Evolutionary conservation across 2,113 vertebrate genomes (phyloP).

Genomic region (Oceanites oceanicus): DNA sequence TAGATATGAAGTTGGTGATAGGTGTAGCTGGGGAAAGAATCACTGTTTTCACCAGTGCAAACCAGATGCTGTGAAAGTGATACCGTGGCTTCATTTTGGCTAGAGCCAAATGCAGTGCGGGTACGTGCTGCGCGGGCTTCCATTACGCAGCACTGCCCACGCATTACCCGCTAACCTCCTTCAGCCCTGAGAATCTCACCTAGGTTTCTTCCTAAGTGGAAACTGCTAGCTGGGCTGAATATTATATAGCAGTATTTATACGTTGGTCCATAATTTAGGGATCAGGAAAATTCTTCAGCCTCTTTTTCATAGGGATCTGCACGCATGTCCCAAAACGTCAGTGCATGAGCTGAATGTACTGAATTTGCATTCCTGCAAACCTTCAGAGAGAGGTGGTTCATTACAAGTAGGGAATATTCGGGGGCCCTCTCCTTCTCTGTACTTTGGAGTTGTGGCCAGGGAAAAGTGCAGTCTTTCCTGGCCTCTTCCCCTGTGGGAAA

Average conservation of each 20-base stretch:
- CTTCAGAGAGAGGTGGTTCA: not conserved
- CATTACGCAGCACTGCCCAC: not conserved
- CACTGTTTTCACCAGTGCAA: not conserved
- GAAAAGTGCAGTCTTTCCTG: not conserved
- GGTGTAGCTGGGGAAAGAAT: not conserved
- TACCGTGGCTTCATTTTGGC: not conserved
- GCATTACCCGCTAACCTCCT: not conserved
- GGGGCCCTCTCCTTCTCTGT: not conserved
- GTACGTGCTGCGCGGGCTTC: not conserved
- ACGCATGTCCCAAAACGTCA: not conserved
- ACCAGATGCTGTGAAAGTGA: not conserved
- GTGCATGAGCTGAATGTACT: not conserved
- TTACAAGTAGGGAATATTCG: not conserved
- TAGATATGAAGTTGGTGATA: not conserved
- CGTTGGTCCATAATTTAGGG: not conserved
- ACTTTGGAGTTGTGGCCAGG: not conserved
- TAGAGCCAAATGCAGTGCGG: not conserved
- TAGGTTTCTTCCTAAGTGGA: not conserved
- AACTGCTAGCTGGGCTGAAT: not conserved
- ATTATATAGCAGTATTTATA: not conserved
- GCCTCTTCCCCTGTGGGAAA: not conserved
- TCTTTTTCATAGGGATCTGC: not conserved
- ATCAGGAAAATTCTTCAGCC: not conserved
- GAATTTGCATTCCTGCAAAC: not conserved
- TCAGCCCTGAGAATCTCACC: not conserved